phyloP scores from a whole-genome alignment of 2,797 vertebrate species.

The Pachyuromys duprasi region DNA sequence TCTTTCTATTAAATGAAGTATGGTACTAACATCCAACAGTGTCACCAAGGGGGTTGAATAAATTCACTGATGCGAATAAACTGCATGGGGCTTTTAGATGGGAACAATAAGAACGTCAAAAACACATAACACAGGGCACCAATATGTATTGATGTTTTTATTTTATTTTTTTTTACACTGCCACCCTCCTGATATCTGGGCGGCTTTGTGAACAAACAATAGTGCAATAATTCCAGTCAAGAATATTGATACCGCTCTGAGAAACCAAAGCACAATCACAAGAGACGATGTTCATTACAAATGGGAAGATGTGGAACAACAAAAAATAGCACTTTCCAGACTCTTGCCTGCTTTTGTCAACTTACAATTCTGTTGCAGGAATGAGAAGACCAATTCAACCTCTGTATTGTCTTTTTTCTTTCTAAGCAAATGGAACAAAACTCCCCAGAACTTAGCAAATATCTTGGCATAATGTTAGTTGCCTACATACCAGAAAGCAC shows the following conservation, averaged over 20 bases:
- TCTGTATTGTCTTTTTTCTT: not conserved
- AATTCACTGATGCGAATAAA: conserved; percentile 50
- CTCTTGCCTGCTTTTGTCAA: not conserved
- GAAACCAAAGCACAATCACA: conserved; percentile 41
- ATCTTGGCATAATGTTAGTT: not conserved
- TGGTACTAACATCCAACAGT: not conserved
- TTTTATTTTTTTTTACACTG: conserved; percentile 30
- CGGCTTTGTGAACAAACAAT: conserved; percentile 24
- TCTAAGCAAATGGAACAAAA: not conserved
- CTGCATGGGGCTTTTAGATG: not conserved
- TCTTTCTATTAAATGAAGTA: conserved; percentile 10
- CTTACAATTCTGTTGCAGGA: not conserved
- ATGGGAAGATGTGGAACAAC: not conserved
- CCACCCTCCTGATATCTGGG: not conserved
- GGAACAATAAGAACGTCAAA: not conserved
- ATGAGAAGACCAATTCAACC: not conserved
- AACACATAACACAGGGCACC: not conserved
- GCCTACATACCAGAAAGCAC: not conserved
- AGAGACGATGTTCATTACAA: not conserved
- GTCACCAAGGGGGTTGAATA: conserved; percentile 23
- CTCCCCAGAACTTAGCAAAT: not conserved
- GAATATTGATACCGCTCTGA: not conserved
- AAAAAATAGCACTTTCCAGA: not conserved
- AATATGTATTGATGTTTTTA: conserved; percentile 24
- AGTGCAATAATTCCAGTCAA: conserved; percentile 2